These are phyloP conservation scores for Chionodraco myersi DNA, from an alignment of 2,113 vertebrate species.

Conservation along the genomic window DNA sequence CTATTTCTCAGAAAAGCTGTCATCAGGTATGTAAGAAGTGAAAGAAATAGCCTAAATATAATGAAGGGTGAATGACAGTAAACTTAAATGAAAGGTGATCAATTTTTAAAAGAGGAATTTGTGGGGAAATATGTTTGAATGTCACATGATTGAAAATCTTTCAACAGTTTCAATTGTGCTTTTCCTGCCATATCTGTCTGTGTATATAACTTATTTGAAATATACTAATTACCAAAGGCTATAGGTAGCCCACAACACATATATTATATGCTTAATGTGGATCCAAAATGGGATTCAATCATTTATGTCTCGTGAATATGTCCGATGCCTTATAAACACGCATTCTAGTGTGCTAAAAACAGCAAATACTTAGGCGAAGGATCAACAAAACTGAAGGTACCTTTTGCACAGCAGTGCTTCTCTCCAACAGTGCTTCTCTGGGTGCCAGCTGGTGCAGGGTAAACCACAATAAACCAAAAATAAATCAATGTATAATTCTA, in stretches of 20 bases:
- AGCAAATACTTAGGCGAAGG: background rate
- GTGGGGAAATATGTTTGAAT: background rate
- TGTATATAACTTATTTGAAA: background rate
- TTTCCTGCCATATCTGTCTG: background rate
- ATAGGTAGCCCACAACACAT: background rate
- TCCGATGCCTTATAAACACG: background rate
- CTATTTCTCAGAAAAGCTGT: conserved; percentile 17
- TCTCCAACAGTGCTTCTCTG: too few relatives aligned
- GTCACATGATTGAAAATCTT: background rate
- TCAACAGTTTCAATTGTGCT: background rate
- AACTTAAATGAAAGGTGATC: conserved; percentile 22
- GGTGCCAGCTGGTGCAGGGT: too few relatives aligned
- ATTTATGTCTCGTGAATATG: background rate
- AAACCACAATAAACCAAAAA: too few relatives aligned
- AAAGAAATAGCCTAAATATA: conserved; percentile 19
- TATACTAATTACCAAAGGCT: background rate
- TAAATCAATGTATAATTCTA: too few relatives aligned
- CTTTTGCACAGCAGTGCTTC: too few relatives aligned
- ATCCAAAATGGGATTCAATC: background rate
- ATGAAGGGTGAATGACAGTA: conserved; percentile 17
- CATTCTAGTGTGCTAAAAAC: background rate
- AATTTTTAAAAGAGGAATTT: background rate
- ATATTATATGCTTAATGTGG: background rate
- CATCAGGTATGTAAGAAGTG: background rate
- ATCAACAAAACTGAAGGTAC: too few relatives aligned